These are phyloP conservation scores for Pangasianodon hypophthalmus DNA, from an alignment of 2,113 vertebrate genomes.

Conservation along the genomic window DNA sequence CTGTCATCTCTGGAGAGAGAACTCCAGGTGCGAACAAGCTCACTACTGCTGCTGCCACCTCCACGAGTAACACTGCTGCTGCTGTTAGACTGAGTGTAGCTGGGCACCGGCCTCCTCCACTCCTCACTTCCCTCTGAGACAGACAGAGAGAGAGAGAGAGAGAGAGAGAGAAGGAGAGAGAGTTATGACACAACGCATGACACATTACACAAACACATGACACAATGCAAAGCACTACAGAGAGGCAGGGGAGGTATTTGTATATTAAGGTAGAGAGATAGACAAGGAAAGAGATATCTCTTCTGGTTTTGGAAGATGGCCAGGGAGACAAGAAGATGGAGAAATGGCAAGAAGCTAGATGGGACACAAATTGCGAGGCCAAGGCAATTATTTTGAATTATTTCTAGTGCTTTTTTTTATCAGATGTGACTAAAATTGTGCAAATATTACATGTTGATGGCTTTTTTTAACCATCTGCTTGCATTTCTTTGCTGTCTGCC, in stretches of 20 bases:
- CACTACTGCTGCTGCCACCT: conserved; percentile 77
- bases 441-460: neutral
- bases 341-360: neutral
- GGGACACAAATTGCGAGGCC: neutral
- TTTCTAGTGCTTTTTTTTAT: neutral
- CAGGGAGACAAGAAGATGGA: neutral
- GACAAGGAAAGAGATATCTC: neutral
- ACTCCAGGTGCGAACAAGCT: conserved; percentile 79
- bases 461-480: neutral
- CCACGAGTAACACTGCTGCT: conserved; percentile 52
- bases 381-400: neutral
- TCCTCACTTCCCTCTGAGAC: conserved; percentile 51
- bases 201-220: neutral
- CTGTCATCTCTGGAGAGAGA: conserved; percentile 87
- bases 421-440: neutral
- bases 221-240: conserved; percentile 39
- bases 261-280: conserved; percentile 29
- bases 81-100: conserved; percentile 90
- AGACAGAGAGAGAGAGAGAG: conserved; percentile 22
- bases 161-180: conserved; percentile 1
- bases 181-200: neutral
- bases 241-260: conserved; percentile 17
- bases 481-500: neutral
- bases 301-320: conserved; percentile 6
- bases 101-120: conserved; percentile 92